phyloP scores from a whole-genome alignment of 2,113 vertebrate species.

The Colaptes auratus region DNA sequence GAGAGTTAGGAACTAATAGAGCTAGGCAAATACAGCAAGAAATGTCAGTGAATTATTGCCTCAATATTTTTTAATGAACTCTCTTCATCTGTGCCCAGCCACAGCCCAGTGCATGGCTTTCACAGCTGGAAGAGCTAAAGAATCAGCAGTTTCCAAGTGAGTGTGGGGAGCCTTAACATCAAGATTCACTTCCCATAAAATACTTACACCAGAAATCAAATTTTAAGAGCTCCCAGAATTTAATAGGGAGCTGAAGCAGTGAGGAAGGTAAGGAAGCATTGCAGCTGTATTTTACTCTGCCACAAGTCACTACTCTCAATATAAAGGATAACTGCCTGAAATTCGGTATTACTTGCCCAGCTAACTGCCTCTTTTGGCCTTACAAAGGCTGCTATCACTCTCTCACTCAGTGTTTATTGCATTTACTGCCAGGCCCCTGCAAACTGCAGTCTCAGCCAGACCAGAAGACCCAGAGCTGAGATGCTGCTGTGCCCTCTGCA shows the following conservation, averaged over 20 bases:
- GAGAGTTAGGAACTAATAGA: constrained; percentile 38
- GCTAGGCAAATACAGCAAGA: constrained; percentile 40
- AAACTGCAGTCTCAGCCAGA: not conserved
- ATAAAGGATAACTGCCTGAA: not conserved
- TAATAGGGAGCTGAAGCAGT: not conserved
- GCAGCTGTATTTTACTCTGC: not conserved
- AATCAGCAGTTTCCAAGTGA: constrained; percentile 10
- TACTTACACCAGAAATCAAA: constrained; percentile 8
- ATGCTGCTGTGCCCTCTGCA: not conserved
- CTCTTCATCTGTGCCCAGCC: constrained; percentile 7
- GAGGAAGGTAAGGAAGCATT: not conserved
- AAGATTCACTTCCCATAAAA: constrained; percentile 16
- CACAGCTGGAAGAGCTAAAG: not conserved
- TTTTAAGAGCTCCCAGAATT: constrained; percentile 5
- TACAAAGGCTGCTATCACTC: not conserved
- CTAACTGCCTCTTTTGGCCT: not conserved
- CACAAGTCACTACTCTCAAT: not conserved
- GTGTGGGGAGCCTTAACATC: not conserved
- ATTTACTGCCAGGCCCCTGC: not conserved
- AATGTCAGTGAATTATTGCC: constrained; percentile 43
- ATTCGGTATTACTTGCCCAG: not conserved
- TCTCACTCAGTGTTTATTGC: not conserved
- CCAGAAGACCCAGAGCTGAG: not conserved
- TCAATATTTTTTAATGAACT: constrained; percentile 38
- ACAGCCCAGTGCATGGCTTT: not conserved